Base-by-base conservation (phyloP, 2,888 invertebrate species). In the Leptinotarsa peninsularis region DNA sequence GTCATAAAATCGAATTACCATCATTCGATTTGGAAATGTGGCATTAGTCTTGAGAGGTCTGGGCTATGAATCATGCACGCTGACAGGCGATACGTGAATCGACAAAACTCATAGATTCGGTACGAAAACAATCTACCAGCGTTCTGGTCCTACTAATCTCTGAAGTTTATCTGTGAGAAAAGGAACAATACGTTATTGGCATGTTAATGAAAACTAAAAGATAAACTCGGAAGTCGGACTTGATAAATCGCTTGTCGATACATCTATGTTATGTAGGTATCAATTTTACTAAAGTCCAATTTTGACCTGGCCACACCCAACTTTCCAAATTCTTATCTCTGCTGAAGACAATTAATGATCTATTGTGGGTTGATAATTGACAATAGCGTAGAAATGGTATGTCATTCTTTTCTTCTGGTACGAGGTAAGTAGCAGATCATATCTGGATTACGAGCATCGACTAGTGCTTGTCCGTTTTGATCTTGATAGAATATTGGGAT, bases 311-410 rank as follows among this genome's bases (percentile, higher is more conserved):
- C 77, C 79, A 76, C 83, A 77, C 80, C 82, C 72, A 80, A 82
- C 82, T 83, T 83, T 82, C 82, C 79, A 83, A 83, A 82, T 81
- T 73, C 77, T 81, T 81, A 81, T 82, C 81, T 79, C 79, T 66
- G n/a, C 76, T 78, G 77, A 79, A 77, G 80, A 83, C 82, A 83
- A 83, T 83, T 83, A 82, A 82, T 83, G 82, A 82, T 82, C 79
- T 82, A 82, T 82, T 82, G 82, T 82, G 76, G 66, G 69, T 72
- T 58, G 73, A 71, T 80, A 80, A 80, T 77, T 76, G 80, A 80
- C 80, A 78, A 78, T 75, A 69, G 73, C 77, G 78, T 73, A 75
- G 77, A 80, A 77, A 74, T 71, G 71, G 69, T 74, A 58, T 76
- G 76, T 78, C 78, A 78, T 75, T 79, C 73, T 76, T 73, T 58